Base-by-base conservation (phyloP, 2,888 invertebrate genomes). In the Euplexia lucipara region DNA sequence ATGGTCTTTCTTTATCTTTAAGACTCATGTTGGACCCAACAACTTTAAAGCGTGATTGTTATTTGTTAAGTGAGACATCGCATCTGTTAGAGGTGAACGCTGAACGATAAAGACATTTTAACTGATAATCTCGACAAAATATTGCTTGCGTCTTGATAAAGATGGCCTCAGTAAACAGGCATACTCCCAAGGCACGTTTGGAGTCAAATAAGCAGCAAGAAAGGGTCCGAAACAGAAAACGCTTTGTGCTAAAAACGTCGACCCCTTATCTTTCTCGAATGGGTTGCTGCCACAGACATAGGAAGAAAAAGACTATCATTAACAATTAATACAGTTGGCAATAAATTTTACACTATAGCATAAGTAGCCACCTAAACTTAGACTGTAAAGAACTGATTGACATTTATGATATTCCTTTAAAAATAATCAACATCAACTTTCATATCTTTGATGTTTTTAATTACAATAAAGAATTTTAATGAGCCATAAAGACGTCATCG, bases 241-340 rank as follows among this genome's bases (percentile, higher is more conserved):
- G 92, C 91, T 93, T 94, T 94, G 94, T 93, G 93, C 93, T 94
- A 94, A 93, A 94, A 95, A 94, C 92, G 93, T 95, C 93, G 93
- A 93, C 94, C 93, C 89, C 92, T 93, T 94, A 94, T 95, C 94
- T 92, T 82, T 83, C 86, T 88, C 86, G 91, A 90, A 93, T 92
- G 92, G 92, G 90, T 91, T 87, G 87, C 82, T 82, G 60, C 90
- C 92, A 94, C 88, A 94, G 94, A 92, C 86, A 79, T 63, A 88
- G 78, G 87, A 91, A 91, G 71, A 81, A 84, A 80, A 77, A 72
- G 71, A 84, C 76, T 54, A 72, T 75, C 77, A 71, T 60, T 34
- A 69, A 64, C 68, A 64, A 77, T 79, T 41, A 73, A 79, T 71
- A 7, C 54, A 67, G 78, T 70, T 67, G 34, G 26, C 51, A 65